Percentiles rank a stretch among this genome's conserved stretches.
phyloP scores from a whole-genome alignment of 2,888 invertebrate species.

The Dusona sp. region DNA sequence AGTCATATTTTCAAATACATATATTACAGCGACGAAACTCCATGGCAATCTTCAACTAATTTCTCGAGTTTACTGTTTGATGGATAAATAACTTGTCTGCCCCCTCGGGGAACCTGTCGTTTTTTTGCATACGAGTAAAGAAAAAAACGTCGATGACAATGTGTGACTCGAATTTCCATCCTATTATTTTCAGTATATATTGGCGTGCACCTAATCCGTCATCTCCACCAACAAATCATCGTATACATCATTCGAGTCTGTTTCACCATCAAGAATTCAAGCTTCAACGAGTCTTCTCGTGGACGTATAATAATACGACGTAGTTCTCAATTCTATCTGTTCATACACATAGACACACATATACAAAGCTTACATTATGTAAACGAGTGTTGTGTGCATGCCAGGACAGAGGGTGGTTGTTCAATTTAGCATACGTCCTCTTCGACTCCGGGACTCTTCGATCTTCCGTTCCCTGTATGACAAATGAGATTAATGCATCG shows the following conservation, averaged over 20 bases:
- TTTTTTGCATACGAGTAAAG: not conserved
- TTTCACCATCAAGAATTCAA: conserved; percentile 59
- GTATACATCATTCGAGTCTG: conserved; percentile 46
- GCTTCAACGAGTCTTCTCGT: conserved; percentile 50
- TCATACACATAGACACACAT: not conserved
- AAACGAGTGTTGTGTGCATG: conserved; percentile 22
- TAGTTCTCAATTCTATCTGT: conserved; percentile 19
- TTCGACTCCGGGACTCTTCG: conserved; percentile 71
- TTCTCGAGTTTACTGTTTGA: not conserved
- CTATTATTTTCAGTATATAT: conserved; percentile 23
- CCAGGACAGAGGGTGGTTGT: conserved; percentile 63
- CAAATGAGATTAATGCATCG: conserved; percentile 80
- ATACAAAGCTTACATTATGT: conserved; percentile 20
- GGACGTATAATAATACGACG: conserved; percentile 6
- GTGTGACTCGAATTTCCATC: conserved; percentile 8
- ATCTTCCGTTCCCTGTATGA: conserved; percentile 77
- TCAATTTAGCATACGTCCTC: conserved; percentile 75
- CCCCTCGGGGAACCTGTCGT: not conserved
- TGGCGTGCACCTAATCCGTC: conserved; percentile 53
- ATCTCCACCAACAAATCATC: conserved; percentile 62
- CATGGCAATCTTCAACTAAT: not conserved
- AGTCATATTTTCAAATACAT: not conserved
- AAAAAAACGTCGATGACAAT: conserved; percentile 11
- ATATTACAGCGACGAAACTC: too few relatives aligned
- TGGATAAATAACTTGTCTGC: not conserved